Percentiles rank a stretch among this genome's conserved stretches.
These are phyloP conservation scores for Diceros bicornis DNA, from an alignment of 2,797 vertebrate genomes.

Conservation along the genomic window DNA sequence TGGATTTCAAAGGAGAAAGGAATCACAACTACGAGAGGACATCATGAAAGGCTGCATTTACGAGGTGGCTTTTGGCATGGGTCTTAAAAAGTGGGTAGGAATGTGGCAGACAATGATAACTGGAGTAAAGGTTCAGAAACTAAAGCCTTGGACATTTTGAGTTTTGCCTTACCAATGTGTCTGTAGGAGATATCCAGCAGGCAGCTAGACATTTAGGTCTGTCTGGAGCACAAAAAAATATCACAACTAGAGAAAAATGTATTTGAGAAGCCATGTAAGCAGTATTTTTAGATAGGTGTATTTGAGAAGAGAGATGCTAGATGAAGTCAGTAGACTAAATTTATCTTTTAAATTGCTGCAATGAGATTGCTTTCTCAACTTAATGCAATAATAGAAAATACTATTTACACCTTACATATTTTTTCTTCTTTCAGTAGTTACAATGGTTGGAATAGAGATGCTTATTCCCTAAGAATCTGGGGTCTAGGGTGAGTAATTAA, in stretches of 20 bases:
- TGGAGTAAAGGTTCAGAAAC: conserved; percentile 4
- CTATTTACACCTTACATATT: not conserved
- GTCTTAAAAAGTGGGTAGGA: conserved; percentile 8
- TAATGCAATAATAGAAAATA: conserved; percentile 10
- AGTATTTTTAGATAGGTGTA: not conserved
- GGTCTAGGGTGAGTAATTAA: conserved; percentile 93
- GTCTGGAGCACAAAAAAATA: not conserved
- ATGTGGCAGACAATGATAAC: not conserved
- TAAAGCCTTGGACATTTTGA: not conserved
- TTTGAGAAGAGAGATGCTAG: not conserved
- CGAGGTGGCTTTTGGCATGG: not conserved
- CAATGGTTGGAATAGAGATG: conserved; percentile 96
- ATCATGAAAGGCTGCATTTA: not conserved
- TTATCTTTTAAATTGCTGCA: conserved; percentile 22
- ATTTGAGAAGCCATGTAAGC: not conserved
- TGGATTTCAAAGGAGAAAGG: not conserved
- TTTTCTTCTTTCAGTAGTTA: conserved; percentile 91
- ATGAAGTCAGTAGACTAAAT: not conserved
- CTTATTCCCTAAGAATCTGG: conserved; percentile 95
- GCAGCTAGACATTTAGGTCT: not conserved
- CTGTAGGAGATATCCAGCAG: not conserved
- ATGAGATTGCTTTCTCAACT: conserved; percentile 9
- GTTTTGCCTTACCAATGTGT: not conserved
- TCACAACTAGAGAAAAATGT: not conserved
- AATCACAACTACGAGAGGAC: not conserved